phyloP scores from a whole-genome alignment of 2,888 invertebrate species.

The Trissonchulus latispiculum region DNA sequence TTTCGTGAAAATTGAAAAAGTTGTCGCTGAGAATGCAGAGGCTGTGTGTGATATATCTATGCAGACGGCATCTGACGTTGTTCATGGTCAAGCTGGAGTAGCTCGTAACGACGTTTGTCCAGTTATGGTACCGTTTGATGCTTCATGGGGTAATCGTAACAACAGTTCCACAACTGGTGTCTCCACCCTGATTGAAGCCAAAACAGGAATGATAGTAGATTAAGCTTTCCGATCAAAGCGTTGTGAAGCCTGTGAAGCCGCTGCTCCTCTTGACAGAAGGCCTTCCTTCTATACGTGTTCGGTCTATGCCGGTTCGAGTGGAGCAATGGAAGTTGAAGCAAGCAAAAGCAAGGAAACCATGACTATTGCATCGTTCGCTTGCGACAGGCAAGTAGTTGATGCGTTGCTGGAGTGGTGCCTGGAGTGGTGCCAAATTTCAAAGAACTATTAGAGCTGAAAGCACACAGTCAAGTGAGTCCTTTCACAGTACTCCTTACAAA shows the following conservation, averaged over 20 bases:
- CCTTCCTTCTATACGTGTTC: not conserved
- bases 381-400: not conserved
- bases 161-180: not conserved
- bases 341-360: not conserved
- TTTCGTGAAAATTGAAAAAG: not conserved
- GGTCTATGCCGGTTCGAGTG: not conserved
- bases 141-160: not conserved
- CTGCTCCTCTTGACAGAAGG: not conserved
- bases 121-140: not conserved
- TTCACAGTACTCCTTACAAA: not conserved
- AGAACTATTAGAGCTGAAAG: not conserved
- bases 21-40: not conserved
- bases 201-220: not conserved
- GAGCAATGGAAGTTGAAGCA: not conserved
- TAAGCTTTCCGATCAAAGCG: not conserved
- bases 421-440: not conserved
- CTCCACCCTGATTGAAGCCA: not conserved
- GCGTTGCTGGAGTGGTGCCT: not conserved
- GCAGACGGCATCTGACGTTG: not conserved
- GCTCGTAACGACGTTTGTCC: not conserved
- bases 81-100: not conserved
- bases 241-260: not conserved
- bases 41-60: not conserved
- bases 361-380: not conserved
- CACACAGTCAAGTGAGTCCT: not conserved